Evolutionary conservation across 2,888 invertebrate genomes (phyloP), one percentile per base, ranked within the genome.

Genomic region (Sclerodermus sp.): DNA sequence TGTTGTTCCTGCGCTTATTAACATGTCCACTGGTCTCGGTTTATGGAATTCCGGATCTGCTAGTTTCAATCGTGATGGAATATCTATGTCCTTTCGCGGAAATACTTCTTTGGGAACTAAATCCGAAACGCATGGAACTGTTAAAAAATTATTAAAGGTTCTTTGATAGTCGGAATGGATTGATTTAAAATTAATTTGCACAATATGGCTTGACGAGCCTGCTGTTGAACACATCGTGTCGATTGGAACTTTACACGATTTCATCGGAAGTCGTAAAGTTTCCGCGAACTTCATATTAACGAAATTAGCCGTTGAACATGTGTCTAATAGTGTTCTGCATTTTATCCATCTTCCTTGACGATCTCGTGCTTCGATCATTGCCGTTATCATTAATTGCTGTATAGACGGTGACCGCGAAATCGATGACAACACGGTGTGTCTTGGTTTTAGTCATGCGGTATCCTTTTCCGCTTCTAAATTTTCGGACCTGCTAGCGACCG

Each of bases 251-350:
- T 3, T 16, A 17, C 16, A 42, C n/a, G 0, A 16, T 10, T 8
- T 14, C 10, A 0, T 18, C 5, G 10, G n/a, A n/a, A 47, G 14
- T 2, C 23, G 10, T 30, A 48, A 30, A 9, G 3, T 15, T 0
- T n/a, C 0, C 9, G 48, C 48, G 0, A 32, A 6, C 0, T 9
- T 9, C 16, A 48, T 32, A 0, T 38, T 51, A 9, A 56, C 4
- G 4, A 56, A 48, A 17, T 56, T 47, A 0, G 51, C 30, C 31
- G 47, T 42, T 0, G 56, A 45, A 1, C 51, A 34, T 1, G 53
- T 17, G 18, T 53, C 51, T 1, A 52, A 14, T 1, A 54, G 12
- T 0, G 49, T 42, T 1, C 50, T 40, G 14, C 43, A 43, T 13
- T 29, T n/a, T 8, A 49, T 48, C 1, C 6, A 1, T 30, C 12